phyloP scores from a whole-genome alignment of 2,888 invertebrate genomes.

The Drosophila sordidapex region DNA sequence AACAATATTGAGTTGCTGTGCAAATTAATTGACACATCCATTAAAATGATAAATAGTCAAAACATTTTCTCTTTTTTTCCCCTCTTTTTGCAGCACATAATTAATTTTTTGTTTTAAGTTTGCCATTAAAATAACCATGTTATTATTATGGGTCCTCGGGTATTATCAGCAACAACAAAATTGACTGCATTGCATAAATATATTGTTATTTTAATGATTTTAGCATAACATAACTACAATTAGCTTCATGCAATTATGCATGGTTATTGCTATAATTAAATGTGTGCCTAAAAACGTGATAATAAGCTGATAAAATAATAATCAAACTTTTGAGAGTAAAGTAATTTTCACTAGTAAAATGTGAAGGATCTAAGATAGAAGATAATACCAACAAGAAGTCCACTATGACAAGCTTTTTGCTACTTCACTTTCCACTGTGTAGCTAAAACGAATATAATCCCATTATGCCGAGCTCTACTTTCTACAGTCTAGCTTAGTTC shows the following conservation, averaged over 20 bases:
- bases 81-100: background rate
- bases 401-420: too few species aligned
- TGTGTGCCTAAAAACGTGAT: background rate
- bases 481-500: background rate
- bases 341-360: background rate
- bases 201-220: background rate
- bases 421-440: background rate
- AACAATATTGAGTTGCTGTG: background rate
- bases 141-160: background rate
- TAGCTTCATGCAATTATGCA: background rate
- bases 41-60: slow-evolving; percentile 19
- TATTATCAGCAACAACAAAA: background rate
- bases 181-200: background rate
- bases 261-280: background rate
- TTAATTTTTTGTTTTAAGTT: slow-evolving; percentile 2
- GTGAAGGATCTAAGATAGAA: background rate
- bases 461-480: background rate
- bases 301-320: background rate
- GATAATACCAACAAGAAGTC: too few species aligned
- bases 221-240: background rate
- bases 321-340: background rate
- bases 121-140: slow-evolving; percentile 9
- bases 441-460: background rate
- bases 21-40: slow-evolving; percentile 19
- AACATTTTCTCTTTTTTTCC: background rate